A percentile compares a stretch with the other conserved stretches of the same genome.
Conservation (phyloP, 2,888 invertebrate species). For the Drosophila koepferae region DNA sequence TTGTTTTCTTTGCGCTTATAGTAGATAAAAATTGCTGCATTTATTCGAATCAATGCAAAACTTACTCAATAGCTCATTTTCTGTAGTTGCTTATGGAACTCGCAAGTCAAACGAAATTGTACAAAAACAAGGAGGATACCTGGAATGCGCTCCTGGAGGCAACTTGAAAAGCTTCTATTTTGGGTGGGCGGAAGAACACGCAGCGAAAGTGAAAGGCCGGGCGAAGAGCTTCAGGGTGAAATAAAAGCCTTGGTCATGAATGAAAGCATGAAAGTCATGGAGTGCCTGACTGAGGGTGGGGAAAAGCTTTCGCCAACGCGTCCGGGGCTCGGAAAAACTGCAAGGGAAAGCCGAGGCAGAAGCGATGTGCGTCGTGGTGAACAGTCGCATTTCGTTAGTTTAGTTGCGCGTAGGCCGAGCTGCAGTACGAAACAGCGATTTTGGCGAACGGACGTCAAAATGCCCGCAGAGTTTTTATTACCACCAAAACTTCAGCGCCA, state of each 20-base stretch:
- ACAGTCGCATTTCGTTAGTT: constrained; percentile 53
- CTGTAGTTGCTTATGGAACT: constrained; percentile 9
- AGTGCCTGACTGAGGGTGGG: constrained; percentile 11
- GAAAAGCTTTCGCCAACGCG: constrained; percentile 42
- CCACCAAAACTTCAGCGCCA: constrained; percentile 22
- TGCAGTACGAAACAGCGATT: constrained; percentile 47
- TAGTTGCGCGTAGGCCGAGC: constrained; percentile 70
- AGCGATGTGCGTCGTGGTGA: constrained; percentile 20
- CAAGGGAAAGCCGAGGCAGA: constrained; percentile 50
- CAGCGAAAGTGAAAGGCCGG: constrained; percentile 37
- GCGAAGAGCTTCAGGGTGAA: constrained; percentile 35
- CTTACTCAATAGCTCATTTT: constrained; percentile 36
- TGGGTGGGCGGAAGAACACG: not conserved
- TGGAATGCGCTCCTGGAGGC: not conserved
- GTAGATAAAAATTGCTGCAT: constrained; percentile 17
- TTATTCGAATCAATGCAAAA: constrained; percentile 48
- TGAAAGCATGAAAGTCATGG: constrained; percentile 46
- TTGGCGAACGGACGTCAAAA: constrained; percentile 42
- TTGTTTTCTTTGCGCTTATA: not conserved
- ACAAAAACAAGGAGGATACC: not conserved
- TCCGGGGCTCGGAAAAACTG: constrained; percentile 31
- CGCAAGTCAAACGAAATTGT: constrained; percentile 16
- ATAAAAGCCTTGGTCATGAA: constrained; percentile 57
- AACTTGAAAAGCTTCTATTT: constrained; percentile 38
- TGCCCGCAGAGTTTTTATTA: constrained; percentile 6